Conservation (phyloP, 2,888 invertebrate genomes). For the Cerceris rybyensis region DNA sequence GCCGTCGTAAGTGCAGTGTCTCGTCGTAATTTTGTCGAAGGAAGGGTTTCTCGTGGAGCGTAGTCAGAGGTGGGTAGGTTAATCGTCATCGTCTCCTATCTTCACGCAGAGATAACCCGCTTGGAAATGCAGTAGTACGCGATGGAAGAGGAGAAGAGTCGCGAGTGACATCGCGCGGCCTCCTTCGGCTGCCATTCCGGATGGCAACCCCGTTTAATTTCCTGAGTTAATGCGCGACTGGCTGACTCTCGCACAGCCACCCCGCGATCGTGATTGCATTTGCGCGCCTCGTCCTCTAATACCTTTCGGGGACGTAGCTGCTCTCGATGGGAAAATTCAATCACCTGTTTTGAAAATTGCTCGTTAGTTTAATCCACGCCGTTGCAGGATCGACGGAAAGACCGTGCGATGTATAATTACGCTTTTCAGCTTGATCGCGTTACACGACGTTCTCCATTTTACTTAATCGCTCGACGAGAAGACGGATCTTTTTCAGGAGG, state of each 20-base stretch:
- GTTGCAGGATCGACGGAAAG: conserved; percentile 35
- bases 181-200: conserved; percentile 39
- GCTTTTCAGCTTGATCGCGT: conserved; percentile 33
- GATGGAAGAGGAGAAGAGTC: conserved; percentile 21
- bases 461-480: conserved; percentile 12
- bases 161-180: conserved; percentile 16
- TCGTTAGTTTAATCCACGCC: conserved; percentile 39
- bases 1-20: background rate
- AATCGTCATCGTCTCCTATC: conserved; percentile 24
- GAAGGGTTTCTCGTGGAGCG: background rate
- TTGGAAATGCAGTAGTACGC: background rate
- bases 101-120: conserved; percentile 11
- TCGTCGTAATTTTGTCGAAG: background rate
- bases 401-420: conserved; percentile 38
- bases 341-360: conserved; percentile 50
- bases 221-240: conserved; percentile 66
- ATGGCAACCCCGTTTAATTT: conserved; percentile 68
- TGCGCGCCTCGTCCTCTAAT: conserved; percentile 29
- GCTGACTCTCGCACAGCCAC: conserved; percentile 51
- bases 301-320: conserved; percentile 27
- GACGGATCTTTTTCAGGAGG: background rate
- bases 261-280: conserved; percentile 58
- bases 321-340: conserved; percentile 47
- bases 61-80: conserved; percentile 9
- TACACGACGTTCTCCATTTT: background rate